A percentile compares a stretch with the other conserved stretches of the same genome.
These are phyloP conservation scores for Eciton burchellii DNA, from an alignment of 1,140 invertebrate genomes.

Conservation along the genomic window DNA sequence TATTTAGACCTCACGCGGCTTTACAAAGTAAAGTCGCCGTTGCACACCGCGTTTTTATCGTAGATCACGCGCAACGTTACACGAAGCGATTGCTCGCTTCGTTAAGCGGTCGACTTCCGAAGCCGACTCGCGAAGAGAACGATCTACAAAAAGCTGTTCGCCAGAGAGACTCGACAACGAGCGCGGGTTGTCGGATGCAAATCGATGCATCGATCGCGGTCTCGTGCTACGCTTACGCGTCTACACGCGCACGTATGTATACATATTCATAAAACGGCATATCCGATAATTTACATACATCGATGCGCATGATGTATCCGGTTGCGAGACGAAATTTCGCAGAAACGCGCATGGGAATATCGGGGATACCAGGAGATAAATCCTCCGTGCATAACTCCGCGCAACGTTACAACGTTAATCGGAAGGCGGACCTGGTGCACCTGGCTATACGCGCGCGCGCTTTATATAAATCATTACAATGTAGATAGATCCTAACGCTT, in stretches of 20 bases:
- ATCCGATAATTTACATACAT: slow-evolving; percentile 17
- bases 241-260: not conserved
- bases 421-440: slow-evolving; percentile 29
- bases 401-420: slow-evolving; percentile 45
- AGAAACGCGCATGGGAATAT: slow-evolving; percentile 16
- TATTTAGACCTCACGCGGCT: slow-evolving; percentile 23
- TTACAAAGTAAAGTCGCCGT: slow-evolving; percentile 11
- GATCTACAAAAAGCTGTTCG: not conserved
- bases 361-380: slow-evolving; percentile 30
- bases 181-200: slow-evolving; percentile 12
- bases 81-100: not conserved
- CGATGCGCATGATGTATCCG: not conserved
- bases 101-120: slow-evolving; percentile 8
- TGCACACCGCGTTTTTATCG: not conserved
- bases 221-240: not conserved
- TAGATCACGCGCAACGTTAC: not conserved
- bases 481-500: slow-evolving; percentile 53
- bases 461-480: slow-evolving; percentile 58
- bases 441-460: slow-evolving; percentile 6
- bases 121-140: not conserved
- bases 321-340: slow-evolving; percentile 32
- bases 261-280: slow-evolving; percentile 39
- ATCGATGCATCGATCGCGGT: slow-evolving; percentile 16
- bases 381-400: slow-evolving; percentile 18
- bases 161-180: slow-evolving; percentile 18